Evolutionary conservation across 2,113 vertebrate genomes (phyloP), one percentile per base, ranked within the genome.

Genomic region (Caretta caretta): DNA sequence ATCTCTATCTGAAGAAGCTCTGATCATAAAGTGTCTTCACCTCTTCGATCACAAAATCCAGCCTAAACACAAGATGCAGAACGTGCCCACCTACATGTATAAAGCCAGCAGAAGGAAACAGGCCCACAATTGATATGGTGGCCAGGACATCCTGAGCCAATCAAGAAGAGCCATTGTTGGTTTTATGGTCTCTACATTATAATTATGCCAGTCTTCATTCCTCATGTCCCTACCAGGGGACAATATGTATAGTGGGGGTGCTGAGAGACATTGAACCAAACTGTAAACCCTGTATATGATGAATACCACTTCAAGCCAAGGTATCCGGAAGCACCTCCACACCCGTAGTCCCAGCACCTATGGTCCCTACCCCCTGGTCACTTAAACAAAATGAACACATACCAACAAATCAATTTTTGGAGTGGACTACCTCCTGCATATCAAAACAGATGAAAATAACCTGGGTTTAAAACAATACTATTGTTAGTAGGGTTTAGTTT

Each of bases 371-470:
- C 24, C 69, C 5, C 85, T 84, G n/a, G 90, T 94, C 8, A 84
- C 5, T 49, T 1, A 75, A 94, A 76, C 0, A 42, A 42, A 91
- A 89, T 9, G 83, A 78, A 42, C 16, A 54, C 27, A 65, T 5
- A 59, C 1, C 75, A 62, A 80, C 2, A 4, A 86, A 80, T 48
- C 35, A 1, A 85, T 62, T 80, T 97, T 86, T 69, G 80, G 27
- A 83, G 57, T 0, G 0, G 24, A 82, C 84, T 90, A 49, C 75
- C 42, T 83, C 48, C 25, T 62, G 50, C 17, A 51, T 80, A 92
- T 92, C 93, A 46, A 93, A 48, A 50, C 35, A 95, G 87, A 84
- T n/a, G n/a, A 38, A 72, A 96, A 87, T 11, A 85, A 25, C 79
- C 10, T 24, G 14, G 35, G 57, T 31, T 51, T 22, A 51, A 88